Conservation (phyloP, 2,113 vertebrate genomes). For the Porphyrio hochstetteri region DNA sequence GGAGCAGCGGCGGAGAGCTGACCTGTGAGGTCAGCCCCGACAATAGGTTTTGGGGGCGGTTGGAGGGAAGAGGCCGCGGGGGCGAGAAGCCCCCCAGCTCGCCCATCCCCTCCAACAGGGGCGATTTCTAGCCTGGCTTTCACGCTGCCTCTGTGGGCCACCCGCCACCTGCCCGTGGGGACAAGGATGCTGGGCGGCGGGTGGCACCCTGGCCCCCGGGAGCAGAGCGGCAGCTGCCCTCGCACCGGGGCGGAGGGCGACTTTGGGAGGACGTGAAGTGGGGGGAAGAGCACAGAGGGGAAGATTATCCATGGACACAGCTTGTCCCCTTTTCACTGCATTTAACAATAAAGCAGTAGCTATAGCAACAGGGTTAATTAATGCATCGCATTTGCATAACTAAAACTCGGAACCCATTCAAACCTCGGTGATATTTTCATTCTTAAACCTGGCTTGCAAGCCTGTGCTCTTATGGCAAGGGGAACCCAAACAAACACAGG, state of each 20-base stretch:
- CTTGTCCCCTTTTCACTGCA: constrained; percentile 16
- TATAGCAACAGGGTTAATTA: constrained; percentile 68
- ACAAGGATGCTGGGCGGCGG: not conserved
- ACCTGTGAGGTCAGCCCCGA: not conserved
- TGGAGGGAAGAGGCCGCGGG: not conserved
- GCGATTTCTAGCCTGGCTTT: not conserved
- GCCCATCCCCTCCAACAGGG: not conserved
- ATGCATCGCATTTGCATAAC: constrained; percentile 48
- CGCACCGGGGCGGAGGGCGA: not conserved
- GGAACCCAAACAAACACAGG: not conserved
- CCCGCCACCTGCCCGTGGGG: not conserved
- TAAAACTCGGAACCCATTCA: constrained; percentile 51
- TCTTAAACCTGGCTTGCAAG: not conserved
- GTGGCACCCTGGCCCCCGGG: not conserved
- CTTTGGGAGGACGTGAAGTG: not conserved
- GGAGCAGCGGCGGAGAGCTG: not conserved
- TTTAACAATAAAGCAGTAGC: constrained; percentile 53
- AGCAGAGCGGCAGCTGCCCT: not conserved
- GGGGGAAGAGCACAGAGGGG: not conserved
- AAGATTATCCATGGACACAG: constrained; percentile 18
- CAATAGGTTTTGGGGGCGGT: not conserved
- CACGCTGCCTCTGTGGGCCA: not conserved
- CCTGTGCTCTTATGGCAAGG: not conserved
- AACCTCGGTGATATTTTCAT: not conserved
- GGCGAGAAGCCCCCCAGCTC: not conserved